Percentiles rank a stretch among this genome's conserved stretches.
phyloP scores from a whole-genome alignment of 2,888 invertebrate species.

The Drymonia ruficornis region DNA sequence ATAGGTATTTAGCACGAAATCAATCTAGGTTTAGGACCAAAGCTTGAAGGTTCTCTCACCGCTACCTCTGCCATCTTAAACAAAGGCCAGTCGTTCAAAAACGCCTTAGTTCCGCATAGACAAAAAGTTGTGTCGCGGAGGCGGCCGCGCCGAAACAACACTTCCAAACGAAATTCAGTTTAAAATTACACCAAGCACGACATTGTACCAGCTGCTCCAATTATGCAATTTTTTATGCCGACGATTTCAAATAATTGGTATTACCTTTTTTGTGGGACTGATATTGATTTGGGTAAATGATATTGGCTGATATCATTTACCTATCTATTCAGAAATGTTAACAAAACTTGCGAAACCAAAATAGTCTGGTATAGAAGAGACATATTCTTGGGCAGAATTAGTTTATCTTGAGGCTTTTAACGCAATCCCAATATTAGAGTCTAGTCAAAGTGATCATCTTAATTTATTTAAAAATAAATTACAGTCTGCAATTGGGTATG shows the following conservation, averaged over 20 bases:
- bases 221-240: conserved; percentile 10
- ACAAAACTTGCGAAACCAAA: no score
- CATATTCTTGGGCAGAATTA: no score
- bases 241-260: not conserved
- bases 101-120: conserved; percentile 52
- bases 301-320: not conserved
- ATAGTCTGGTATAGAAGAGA: no score
- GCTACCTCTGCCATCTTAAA: conserved; percentile 21
- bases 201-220: conserved; percentile 19
- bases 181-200: conserved; percentile 40
- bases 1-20: no score
- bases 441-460: not conserved
- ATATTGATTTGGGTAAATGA: no score
- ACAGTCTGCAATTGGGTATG: not conserved
- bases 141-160: conserved; percentile 27
- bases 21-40: no score
- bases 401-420: no score
- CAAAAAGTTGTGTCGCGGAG: conserved; percentile 50
- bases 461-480: not conserved
- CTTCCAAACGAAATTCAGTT: conserved; percentile 47
- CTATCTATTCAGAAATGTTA: not conserved
- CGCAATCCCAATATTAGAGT: no score
- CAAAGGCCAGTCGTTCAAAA: conserved; percentile 52
- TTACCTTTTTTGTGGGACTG: not conserved
- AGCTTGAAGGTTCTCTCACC: not conserved